A percentile compares a stretch with the other conserved stretches of the same genome.
These are phyloP conservation scores for Chelmon rostratus DNA, from an alignment of 2,797 vertebrate genomes.

Conservation along the genomic window DNA sequence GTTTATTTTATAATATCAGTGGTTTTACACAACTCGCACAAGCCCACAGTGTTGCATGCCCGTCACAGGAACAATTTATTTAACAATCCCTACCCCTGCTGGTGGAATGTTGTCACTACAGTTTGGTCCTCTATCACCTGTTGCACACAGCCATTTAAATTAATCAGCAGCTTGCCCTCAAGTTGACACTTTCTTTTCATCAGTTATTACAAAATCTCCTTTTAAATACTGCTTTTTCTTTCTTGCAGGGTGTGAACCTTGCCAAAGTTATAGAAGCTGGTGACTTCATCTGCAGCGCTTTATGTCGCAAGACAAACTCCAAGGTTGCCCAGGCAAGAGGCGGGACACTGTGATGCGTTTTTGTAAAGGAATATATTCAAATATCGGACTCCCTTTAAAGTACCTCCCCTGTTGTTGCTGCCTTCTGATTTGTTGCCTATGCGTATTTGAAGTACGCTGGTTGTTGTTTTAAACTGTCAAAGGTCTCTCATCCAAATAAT, in stretches of 20 bases:
- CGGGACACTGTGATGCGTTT: constrained; percentile 59
- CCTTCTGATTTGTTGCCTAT: constrained; percentile 40
- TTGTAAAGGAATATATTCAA: not conserved
- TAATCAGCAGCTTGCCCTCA: not conserved
- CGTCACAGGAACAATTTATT: constrained; percentile 69
- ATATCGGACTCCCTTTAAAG: constrained; percentile 40
- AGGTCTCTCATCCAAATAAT: not conserved
- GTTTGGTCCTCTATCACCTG: constrained; percentile 18
- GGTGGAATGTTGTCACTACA: constrained; percentile 66
- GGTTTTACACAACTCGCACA: constrained; percentile 61
- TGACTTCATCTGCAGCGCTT: constrained; percentile 92
- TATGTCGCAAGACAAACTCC: constrained; percentile 92
- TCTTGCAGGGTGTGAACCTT: constrained; percentile 92
- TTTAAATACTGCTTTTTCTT: not conserved
- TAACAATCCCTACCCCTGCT: constrained; percentile 85
- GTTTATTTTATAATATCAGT: constrained; percentile 70
- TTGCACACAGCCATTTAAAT: not conserved
- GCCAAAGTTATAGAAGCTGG: constrained; percentile 90
- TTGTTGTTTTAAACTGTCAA: constrained; percentile 14
- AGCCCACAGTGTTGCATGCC: constrained; percentile 25
- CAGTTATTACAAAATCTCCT: constrained; percentile 16
- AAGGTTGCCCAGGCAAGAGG: constrained; percentile 91
- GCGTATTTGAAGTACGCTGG: constrained; percentile 24
- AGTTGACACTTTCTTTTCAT: not conserved
- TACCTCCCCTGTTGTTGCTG: constrained; percentile 58